Conservation (phyloP, 2,888 invertebrate species). For the Subacronicta megacephala region DNA sequence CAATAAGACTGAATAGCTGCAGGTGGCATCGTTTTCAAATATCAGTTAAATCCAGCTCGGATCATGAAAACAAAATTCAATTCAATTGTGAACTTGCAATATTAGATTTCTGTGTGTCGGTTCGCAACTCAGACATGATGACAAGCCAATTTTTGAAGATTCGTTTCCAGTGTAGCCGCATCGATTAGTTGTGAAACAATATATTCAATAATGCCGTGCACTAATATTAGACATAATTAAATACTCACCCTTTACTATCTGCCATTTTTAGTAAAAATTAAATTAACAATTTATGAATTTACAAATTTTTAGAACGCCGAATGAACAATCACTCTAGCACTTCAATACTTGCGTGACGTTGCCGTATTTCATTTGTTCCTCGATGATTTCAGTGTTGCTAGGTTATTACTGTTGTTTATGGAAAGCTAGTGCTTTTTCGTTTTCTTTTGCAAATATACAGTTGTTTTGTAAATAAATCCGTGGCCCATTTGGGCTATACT, state of each 20-base stretch:
- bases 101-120: constrained; percentile 58
- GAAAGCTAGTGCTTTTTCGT: constrained; percentile 48
- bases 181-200: constrained; percentile 44
- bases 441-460: constrained; percentile 38
- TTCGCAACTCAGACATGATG: constrained; percentile 84
- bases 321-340: constrained; percentile 76
- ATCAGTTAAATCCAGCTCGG: neutral
- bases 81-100: constrained; percentile 54
- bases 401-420: constrained; percentile 57
- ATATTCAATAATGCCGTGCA: neutral
- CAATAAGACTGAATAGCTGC: constrained; percentile 5
- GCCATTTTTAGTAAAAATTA: constrained; percentile 83
- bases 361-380: constrained; percentile 90
- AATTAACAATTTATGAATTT: constrained; percentile 75
- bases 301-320: constrained; percentile 79
- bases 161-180: constrained; percentile 62
- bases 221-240: constrained; percentile 46
- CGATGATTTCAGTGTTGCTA: constrained; percentile 73
- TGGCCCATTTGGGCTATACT: too few relatives aligned
- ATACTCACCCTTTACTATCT: constrained; percentile 88
- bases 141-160: constrained; percentile 87
- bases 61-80: constrained; percentile 11
- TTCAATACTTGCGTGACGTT: constrained; percentile 86
- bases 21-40: constrained; percentile 7
- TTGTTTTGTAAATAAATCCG: constrained; percentile 8